Conservation (phyloP, 1,140 invertebrate species). For the Adoxophyes honmai region DNA sequence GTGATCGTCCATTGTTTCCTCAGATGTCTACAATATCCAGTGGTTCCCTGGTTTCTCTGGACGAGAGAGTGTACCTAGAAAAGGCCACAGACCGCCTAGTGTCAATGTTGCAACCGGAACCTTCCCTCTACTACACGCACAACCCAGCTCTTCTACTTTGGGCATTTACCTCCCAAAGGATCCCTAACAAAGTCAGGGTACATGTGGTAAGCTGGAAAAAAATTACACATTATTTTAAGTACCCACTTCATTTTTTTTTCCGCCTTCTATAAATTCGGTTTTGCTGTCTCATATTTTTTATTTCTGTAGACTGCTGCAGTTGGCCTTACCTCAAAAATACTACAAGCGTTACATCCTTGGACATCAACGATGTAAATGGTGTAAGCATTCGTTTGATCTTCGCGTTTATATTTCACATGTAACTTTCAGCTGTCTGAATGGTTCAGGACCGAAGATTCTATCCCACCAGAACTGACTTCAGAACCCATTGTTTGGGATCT, state of each 20-base stretch:
- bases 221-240: too few relatives aligned
- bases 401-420: too few relatives aligned
- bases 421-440: conserved; percentile 53
- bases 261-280: not conserved
- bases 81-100: conserved; percentile 51
- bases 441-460: conserved; percentile 48
- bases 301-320: too few relatives aligned
- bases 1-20: not conserved
- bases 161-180: conserved; percentile 53
- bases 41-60: conserved; percentile 39
- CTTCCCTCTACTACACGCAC: conserved; percentile 53
- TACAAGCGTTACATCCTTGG: too few relatives aligned
- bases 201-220: conserved; percentile 39
- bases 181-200: conserved; percentile 39
- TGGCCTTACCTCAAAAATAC: too few relatives aligned
- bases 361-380: too few relatives aligned
- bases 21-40: conserved; percentile 66
- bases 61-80: conserved; percentile 53
- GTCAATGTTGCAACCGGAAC: conserved; percentile 40
- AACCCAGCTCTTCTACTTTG: conserved; percentile 60
- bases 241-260: not conserved
- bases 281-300: too few relatives aligned
- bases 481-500: conserved; percentile 51
- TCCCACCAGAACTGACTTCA: conserved; percentile 53
- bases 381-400: too few relatives aligned